These are phyloP conservation scores for Steinernema scapterisci DNA, from an alignment of 2,888 invertebrate species.

Conservation along the genomic window DNA sequence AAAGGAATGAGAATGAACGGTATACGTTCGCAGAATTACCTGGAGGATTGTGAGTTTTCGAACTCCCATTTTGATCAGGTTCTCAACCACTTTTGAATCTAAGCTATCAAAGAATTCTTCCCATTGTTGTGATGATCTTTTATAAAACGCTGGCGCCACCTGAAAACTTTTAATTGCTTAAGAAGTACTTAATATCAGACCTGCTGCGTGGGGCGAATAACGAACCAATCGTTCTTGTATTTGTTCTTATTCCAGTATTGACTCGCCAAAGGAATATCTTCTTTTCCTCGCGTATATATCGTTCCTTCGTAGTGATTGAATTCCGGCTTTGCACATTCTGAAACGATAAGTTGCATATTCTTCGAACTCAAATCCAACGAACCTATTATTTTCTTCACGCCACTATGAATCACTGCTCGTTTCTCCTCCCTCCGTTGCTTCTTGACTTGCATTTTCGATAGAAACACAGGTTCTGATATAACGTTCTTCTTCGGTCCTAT, in stretches of 20 bases:
- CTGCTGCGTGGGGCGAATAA: conserved; percentile 33
- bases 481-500: too few relatives aligned
- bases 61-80: conserved; percentile 27
- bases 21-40: too few relatives aligned
- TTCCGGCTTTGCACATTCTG: conserved; percentile 38
- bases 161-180: background rate
- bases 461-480: too few relatives aligned
- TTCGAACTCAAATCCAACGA: too few relatives aligned
- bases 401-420: background rate
- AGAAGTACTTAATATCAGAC: background rate
- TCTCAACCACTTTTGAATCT: conserved; percentile 12
- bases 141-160: conserved; percentile 24
- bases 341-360: background rate
- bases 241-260: conserved; percentile 35
- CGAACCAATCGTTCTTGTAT: conserved; percentile 36
- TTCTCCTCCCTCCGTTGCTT: background rate
- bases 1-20: too few relatives aligned
- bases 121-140: conserved; percentile 19
- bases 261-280: conserved; percentile 33
- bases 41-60: conserved; percentile 35
- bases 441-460: background rate
- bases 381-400: background rate
- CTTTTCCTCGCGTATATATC: background rate
- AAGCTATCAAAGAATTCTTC: too few relatives aligned
- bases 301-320: conserved; percentile 40